Evolutionary conservation across 2,113 vertebrate species (phyloP).

Genomic region (Serilophus lunatus): DNA sequence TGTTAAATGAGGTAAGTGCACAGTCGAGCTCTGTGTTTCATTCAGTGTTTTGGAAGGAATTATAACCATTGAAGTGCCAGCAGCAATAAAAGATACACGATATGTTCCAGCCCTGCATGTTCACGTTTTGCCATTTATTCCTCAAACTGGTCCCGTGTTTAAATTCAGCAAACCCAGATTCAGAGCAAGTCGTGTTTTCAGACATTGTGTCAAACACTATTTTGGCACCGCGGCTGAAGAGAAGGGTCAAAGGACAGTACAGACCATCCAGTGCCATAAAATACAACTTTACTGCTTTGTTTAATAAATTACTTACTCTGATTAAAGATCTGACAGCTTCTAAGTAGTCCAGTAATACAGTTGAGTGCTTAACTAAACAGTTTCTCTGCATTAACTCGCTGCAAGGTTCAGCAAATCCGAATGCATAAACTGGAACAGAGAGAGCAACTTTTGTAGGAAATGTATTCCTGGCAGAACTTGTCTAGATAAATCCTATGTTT

Average conservation of each 20-base stretch:
- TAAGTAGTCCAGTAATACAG: background rate
- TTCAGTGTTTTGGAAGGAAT: background rate
- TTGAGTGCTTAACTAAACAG: background rate
- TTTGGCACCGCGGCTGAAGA: background rate
- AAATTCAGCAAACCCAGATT: constrained; percentile 30
- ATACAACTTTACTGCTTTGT: constrained; percentile 16
- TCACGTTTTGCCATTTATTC: background rate
- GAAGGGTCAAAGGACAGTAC: constrained; percentile 60
- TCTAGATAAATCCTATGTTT: background rate
- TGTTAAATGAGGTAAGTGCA: constrained; percentile 59
- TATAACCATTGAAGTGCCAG: background rate
- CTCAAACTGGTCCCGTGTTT: constrained; percentile 13
- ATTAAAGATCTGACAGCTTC: constrained; percentile 6
- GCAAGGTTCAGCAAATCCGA: background rate
- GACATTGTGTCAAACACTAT: background rate
- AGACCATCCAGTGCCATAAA: constrained; percentile 16
- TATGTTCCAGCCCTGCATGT: background rate
- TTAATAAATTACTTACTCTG: constrained; percentile 55
- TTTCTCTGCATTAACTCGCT: background rate
- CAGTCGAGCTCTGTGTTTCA: background rate
- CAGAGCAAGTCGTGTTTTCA: background rate
- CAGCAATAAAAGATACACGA: background rate
- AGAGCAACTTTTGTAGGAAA: background rate
- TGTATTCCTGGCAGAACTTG: background rate
- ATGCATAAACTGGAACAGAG: background rate